Base-by-base conservation (phyloP, 2,113 vertebrate genomes). In the Verasper variegatus region DNA sequence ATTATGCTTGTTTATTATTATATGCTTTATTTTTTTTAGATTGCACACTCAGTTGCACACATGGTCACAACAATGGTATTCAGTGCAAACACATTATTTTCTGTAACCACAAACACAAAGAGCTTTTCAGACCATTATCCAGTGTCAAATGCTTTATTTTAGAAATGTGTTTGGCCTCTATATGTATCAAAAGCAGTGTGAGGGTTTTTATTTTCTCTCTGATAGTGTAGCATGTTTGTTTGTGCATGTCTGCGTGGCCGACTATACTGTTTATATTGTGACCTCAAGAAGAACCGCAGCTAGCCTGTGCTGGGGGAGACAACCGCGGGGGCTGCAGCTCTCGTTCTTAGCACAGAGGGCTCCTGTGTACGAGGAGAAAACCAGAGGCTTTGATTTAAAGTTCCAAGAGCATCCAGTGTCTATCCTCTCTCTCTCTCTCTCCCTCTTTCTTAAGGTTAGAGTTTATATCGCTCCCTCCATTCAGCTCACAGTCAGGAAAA, bases 361-460 rank as follows among this genome's bases (percentile, higher is more conserved):
- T 83, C 85, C 68, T 89, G 84, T 83, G 82, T 85, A 78, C 65
- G 78, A 81, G 82, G 71, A 82, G 77, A 74, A 88, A 89, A 82
- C 72, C 80, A 59, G 62, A 78, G 76, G 84, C 89, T 93, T 93
- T 92, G 91, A 93, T 90, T 87, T 91, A 85, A 87, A 86, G 82
- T 87, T 66, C 56, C 2, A 71, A 85, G 78, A 77, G 78, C 87
- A 89, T 83, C 81, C 76, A 75, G 72, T 71, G 79, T 86, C 70
- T 61, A 64, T 83, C 47, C 31, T 61, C 47, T 60, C 73, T 51
- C 21, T 65, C 68, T 59, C 15, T 68, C 27, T 61, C 31, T 68
- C 61, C 55, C 61, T 67, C 61, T 81, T 73, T 80, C 64, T 73
- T 81, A 87, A 90, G 90, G 91, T 92, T 93, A 91, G 86, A 90